A percentile compares a stretch with the other conserved stretches of the same genome.
phyloP scores from a whole-genome alignment of 1,140 invertebrate genomes.

The Vanessa atalanta region DNA sequence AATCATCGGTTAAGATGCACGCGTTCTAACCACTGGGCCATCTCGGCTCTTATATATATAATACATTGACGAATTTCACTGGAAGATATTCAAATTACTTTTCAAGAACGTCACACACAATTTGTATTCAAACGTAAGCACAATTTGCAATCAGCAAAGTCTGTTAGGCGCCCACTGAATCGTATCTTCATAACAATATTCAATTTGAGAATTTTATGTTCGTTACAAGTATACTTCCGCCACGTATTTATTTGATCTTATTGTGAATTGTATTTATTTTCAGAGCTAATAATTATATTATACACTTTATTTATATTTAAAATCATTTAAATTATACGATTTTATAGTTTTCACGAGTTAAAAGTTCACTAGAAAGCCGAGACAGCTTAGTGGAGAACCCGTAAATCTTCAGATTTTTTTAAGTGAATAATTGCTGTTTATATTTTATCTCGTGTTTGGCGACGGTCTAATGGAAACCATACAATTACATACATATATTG shows the following conservation, averaged over 20 bases:
- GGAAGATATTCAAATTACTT: slow-evolving; percentile 47
- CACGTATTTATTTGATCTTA: not conserved
- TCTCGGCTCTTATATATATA: too few relatives aligned
- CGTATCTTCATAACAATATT: slow-evolving; percentile 12
- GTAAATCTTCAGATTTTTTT: too few relatives aligned
- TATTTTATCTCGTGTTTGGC: too few relatives aligned
- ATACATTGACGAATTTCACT: not conserved
- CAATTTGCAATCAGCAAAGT: slow-evolving; percentile 73
- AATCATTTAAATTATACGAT: too few relatives aligned
- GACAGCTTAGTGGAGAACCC: too few relatives aligned
- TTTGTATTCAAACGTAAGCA: slow-evolving; percentile 60
- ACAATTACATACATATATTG: too few relatives aligned
- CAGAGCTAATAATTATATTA: not conserved
- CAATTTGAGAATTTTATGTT: slow-evolving; percentile 3
- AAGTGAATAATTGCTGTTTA: too few relatives aligned
- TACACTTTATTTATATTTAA: not conserved
- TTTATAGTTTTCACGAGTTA: too few relatives aligned
- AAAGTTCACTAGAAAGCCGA: too few relatives aligned
- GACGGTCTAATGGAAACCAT: too few relatives aligned
- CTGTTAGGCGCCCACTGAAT: slow-evolving; percentile 48
- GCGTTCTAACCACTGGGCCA: too few relatives aligned
- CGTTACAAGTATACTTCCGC: not conserved
- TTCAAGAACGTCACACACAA: slow-evolving; percentile 59
- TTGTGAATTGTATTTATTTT: not conserved
- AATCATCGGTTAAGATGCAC: too few relatives aligned